These are phyloP conservation scores for Podilymbus podiceps DNA, from an alignment of 2,113 vertebrate genomes.

Conservation along the genomic window DNA sequence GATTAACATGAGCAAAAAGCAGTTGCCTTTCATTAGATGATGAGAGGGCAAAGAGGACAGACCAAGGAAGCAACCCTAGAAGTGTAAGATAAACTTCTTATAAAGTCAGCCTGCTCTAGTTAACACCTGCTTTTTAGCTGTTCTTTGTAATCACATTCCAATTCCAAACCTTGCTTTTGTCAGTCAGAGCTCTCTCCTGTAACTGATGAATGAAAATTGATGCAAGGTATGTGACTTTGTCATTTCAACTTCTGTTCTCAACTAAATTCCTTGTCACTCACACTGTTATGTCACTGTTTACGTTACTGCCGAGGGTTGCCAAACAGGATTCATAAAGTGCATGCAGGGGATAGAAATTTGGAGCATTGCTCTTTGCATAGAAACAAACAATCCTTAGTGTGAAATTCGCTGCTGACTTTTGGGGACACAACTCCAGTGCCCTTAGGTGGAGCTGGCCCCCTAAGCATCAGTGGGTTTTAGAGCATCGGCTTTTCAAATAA, in stretches of 20 bases:
- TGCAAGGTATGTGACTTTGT: neutral
- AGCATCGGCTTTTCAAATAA: neutral
- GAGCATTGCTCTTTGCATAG: neutral
- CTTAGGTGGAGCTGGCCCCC: neutral
- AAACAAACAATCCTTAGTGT: neutral
- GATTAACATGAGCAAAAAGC: neutral
- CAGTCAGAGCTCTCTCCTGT: neutral
- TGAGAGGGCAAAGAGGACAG: neutral
- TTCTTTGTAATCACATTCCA: neutral
- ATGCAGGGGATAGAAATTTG: neutral
- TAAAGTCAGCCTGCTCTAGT: neutral
- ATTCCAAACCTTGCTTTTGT: neutral
- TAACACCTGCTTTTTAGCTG: neutral
- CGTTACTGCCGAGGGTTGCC: neutral
- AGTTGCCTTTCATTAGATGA: neutral
- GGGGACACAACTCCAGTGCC: neutral
- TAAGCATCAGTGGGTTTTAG: neutral
- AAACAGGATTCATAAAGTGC: neutral
- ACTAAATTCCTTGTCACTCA: neutral
- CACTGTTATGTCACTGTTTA: constrained; percentile 9
- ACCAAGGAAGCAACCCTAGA: neutral
- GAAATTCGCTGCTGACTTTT: neutral
- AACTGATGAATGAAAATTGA: neutral
- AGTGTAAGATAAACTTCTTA: neutral
- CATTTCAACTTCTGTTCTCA: neutral